Percentiles rank a stretch among this genome's conserved stretches.
Conservation (phyloP, 2,797 vertebrate genomes). For the Geotria australis region DNA sequence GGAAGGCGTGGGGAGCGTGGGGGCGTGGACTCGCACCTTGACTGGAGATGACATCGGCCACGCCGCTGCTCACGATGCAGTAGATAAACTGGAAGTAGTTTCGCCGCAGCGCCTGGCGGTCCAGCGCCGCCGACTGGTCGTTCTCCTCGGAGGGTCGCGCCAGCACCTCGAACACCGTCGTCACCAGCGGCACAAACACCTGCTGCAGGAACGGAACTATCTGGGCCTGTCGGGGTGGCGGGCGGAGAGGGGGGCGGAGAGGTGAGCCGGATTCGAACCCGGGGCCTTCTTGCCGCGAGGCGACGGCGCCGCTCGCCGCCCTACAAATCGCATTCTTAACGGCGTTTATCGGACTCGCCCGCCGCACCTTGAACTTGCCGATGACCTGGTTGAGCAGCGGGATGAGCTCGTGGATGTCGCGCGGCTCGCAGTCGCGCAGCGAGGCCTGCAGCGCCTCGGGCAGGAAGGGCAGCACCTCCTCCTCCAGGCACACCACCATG, state of each 20-base stretch:
- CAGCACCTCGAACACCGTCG: slow-evolving; percentile 68
- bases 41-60: slow-evolving; percentile 79
- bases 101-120: slow-evolving; percentile 76
- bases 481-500: slow-evolving; percentile 96
- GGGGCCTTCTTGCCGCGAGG: too few relatives aligned
- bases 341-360: too few relatives aligned
- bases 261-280: too few relatives aligned
- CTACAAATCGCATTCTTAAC: too few relatives aligned
- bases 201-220: slow-evolving; percentile 88
- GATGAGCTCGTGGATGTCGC: slow-evolving; percentile 95
- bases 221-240: slow-evolving; percentile 24
- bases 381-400: slow-evolving; percentile 96
- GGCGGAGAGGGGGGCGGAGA: too few relatives aligned
- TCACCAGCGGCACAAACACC: slow-evolving; percentile 83
- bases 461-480: slow-evolving; percentile 83
- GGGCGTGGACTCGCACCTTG: slow-evolving; percentile 23
- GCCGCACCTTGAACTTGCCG: slow-evolving; percentile 74
- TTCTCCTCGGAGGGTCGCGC: slow-evolving; percentile 70
- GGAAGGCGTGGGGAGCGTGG: too few relatives aligned
- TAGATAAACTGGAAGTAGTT: slow-evolving; percentile 91
- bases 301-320: too few relatives aligned
- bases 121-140: slow-evolving; percentile 70
- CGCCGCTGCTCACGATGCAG: slow-evolving; percentile 57
- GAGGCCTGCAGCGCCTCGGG: slow-evolving; percentile 78
- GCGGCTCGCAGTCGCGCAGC: slow-evolving; percentile 91